These are phyloP conservation scores for Rhinopomastus cyanomelas DNA, from an alignment of 2,113 vertebrate species.

Conservation along the genomic window DNA sequence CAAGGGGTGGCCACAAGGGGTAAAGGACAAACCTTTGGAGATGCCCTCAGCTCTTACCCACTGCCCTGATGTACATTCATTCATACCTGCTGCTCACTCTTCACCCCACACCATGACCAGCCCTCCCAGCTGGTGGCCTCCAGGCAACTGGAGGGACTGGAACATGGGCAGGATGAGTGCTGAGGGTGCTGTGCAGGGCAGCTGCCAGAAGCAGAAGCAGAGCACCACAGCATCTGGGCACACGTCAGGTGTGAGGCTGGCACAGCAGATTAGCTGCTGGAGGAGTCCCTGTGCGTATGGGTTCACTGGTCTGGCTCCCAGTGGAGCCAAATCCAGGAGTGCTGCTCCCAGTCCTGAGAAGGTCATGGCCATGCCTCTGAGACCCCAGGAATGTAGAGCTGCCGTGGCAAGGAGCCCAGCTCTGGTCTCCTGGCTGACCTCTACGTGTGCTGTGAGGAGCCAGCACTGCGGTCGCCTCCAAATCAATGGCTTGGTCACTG, in stretches of 20 bases:
- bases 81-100: background rate
- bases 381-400: background rate
- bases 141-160: background rate
- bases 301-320: background rate
- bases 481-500: background rate
- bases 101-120: background rate
- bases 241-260: background rate
- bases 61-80: background rate
- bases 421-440: background rate
- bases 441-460: background rate
- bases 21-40: background rate
- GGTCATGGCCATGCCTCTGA: background rate
- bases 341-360: constrained; percentile 53
- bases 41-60: background rate
- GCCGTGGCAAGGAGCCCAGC: background rate
- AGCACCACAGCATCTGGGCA: background rate
- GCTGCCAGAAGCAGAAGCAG: background rate
- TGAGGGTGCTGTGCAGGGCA: background rate
- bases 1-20: background rate
- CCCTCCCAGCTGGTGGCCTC: background rate
- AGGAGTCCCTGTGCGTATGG: constrained; percentile 16
- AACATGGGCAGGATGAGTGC: background rate
- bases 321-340: constrained; percentile 33
- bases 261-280: background rate
- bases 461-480: background rate